Evolutionary conservation across 2,113 vertebrate species (phyloP).

Genomic region (Lanius ludovicianus): DNA sequence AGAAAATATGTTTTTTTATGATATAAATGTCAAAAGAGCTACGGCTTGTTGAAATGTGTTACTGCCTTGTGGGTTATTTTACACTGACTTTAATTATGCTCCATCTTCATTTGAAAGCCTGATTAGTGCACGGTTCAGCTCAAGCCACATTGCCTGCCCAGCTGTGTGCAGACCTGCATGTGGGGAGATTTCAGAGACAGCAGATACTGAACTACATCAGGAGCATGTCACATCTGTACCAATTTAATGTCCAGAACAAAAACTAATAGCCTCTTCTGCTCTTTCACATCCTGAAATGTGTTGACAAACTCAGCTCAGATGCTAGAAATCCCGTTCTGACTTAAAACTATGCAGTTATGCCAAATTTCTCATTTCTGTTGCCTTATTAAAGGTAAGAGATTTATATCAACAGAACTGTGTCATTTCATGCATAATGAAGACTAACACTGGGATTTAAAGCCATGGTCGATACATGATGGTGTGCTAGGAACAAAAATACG

Average conservation of each 20-base stretch:
- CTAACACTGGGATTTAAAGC: background rate
- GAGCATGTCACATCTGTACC: background rate
- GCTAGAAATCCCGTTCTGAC: background rate
- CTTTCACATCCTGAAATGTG: background rate
- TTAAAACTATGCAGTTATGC: background rate
- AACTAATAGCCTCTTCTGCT: background rate
- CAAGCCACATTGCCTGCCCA: background rate
- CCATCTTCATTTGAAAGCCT: slow-evolving; percentile 20
- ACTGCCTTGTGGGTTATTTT: slow-evolving; percentile 29
- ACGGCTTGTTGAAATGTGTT: background rate
- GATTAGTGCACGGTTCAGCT: background rate
- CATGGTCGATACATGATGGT: background rate
- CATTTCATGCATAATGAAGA: background rate
- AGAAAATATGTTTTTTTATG: background rate
- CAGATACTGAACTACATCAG: background rate
- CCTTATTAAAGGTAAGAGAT: background rate
- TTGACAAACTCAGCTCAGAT: background rate
- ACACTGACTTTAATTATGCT: slow-evolving; percentile 50
- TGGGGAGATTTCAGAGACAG: background rate
- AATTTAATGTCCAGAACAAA: background rate
- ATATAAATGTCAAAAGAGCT: slow-evolving; percentile 29
- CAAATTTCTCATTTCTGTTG: background rate
- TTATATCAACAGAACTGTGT: background rate
- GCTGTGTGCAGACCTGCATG: background rate
- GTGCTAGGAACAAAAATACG: background rate